A percentile compares a stretch with the other conserved stretches of the same genome.
phyloP scores from a whole-genome alignment of 2,888 invertebrate species.

The Pristionchus maxplancki region DNA sequence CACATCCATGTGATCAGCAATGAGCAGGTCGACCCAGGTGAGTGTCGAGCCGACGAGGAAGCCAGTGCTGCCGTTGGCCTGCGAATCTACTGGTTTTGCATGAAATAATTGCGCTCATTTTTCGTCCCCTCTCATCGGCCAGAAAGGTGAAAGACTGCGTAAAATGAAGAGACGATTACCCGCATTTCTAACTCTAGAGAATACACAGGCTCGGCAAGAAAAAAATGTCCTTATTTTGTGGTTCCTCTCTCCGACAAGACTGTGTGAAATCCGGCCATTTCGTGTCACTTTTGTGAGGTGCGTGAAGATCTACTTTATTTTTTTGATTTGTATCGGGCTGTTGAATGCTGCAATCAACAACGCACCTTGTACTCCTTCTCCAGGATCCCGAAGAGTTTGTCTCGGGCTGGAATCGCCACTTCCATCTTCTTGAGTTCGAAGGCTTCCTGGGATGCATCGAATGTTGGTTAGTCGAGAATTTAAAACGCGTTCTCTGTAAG shows the following conservation, averaged over 20 bases:
- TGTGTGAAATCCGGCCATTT: too few relatives aligned
- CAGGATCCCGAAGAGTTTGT: background rate
- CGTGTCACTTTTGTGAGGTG: too few relatives aligned
- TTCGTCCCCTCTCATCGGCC: background rate
- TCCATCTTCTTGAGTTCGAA: slow-evolving; percentile 21
- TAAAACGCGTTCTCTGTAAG: too few relatives aligned
- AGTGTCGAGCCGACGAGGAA: background rate
- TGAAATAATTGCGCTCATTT: background rate
- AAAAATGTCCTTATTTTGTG: too few relatives aligned
- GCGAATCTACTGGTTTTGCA: background rate
- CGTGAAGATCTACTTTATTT: too few relatives aligned
- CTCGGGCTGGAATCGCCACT: background rate
- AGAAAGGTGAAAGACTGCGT: too few relatives aligned
- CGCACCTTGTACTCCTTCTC: slow-evolving; percentile 17
- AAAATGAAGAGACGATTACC: too few relatives aligned
- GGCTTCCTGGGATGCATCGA: too few relatives aligned
- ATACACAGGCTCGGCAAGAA: background rate
- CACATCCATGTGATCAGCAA: slow-evolving; percentile 11
- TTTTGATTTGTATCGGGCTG: too few relatives aligned
- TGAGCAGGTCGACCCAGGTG: background rate
- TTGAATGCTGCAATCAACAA: background rate
- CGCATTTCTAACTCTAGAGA: too few relatives aligned
- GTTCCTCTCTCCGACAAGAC: too few relatives aligned
- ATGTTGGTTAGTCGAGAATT: too few relatives aligned
- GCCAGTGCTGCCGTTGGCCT: background rate